Evolutionary conservation across 2,113 vertebrate genomes (phyloP).

Genomic region (Saccopteryx bilineata): DNA sequence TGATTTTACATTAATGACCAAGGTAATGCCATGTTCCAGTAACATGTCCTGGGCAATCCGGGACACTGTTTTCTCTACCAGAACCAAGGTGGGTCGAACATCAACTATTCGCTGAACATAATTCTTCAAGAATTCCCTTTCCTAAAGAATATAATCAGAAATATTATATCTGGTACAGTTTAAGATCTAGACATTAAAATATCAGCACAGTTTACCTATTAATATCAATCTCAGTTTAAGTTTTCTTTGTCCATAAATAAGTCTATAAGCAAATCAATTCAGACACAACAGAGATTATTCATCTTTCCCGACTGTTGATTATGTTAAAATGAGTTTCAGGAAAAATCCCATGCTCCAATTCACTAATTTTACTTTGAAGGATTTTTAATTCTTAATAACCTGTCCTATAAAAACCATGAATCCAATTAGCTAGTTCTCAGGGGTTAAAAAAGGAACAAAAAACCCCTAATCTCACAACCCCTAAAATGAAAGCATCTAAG

Average conservation of each 20-base stretch:
- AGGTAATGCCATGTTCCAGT: constrained; percentile 97
- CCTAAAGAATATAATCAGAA: constrained; percentile 87
- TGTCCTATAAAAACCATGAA: constrained; percentile 48
- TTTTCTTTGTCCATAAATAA: constrained; percentile 47
- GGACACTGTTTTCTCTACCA: constrained; percentile 99
- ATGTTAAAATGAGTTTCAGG: neutral
- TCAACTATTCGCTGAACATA: constrained; percentile 98
- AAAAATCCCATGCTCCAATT: constrained; percentile 26
- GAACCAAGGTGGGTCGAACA: constrained; percentile 96
- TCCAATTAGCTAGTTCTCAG: neutral
- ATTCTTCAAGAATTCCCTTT: constrained; percentile 98
- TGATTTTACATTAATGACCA: constrained; percentile 98
- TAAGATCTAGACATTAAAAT: constrained; percentile 52
- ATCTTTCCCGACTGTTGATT: constrained; percentile 39
- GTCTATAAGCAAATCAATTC: constrained; percentile 39
- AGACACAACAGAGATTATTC: constrained; percentile 3
- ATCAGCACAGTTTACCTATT: constrained; percentile 18
- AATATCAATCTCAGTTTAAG: constrained; percentile 41
- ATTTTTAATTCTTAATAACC: constrained; percentile 43
- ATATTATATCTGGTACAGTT: neutral
- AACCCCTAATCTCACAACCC: neutral
- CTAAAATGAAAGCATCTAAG: constrained; percentile 24
- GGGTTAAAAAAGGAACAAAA: constrained; percentile 31
- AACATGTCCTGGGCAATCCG: constrained; percentile 99
- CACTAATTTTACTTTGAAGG: constrained; percentile 57